Percentiles rank a stretch among this genome's conserved stretches.
Evolutionary conservation across 2,888 invertebrate species (phyloP).

Genomic region (Tupiocoris notatus): DNA sequence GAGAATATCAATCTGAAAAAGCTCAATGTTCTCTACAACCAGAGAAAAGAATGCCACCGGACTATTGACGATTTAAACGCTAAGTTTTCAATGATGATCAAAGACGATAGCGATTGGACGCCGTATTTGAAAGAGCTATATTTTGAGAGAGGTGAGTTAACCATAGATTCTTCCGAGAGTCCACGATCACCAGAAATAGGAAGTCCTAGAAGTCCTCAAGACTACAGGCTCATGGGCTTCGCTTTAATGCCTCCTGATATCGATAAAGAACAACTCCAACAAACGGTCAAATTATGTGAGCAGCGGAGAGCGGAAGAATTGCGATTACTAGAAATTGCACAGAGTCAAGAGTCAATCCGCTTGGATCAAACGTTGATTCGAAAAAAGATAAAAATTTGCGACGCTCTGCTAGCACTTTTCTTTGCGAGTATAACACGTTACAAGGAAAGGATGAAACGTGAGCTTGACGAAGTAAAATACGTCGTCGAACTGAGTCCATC

Average conservation of each 20-base stretch:
- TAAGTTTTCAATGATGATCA: constrained; percentile 26
- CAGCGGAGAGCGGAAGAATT: constrained; percentile 56
- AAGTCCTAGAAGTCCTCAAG: too few species aligned
- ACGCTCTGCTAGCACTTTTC: constrained; percentile 13
- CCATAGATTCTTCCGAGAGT: background rate
- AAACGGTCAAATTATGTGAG: constrained; percentile 64
- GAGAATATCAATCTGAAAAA: constrained; percentile 14
- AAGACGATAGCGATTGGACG: background rate
- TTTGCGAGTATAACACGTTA: background rate
- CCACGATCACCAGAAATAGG: too few species aligned
- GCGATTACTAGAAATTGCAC: background rate
- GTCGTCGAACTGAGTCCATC: constrained; percentile 4
- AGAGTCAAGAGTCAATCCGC: background rate
- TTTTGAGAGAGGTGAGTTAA: background rate
- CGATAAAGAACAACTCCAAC: constrained; percentile 65
- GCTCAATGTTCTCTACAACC: constrained; percentile 11
- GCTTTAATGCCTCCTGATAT: constrained; percentile 72
- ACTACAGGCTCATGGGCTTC: constrained; percentile 69
- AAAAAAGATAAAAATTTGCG: constrained; percentile 4
- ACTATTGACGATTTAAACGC: constrained; percentile 33
- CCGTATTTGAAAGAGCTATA: background rate
- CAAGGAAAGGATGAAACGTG: background rate
- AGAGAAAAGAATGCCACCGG: constrained; percentile 19
- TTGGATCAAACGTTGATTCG: background rate
- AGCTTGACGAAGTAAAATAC: constrained; percentile 12